These are phyloP conservation scores for Conchocele bisecta DNA, from an alignment of 2,888 invertebrate species.

Conservation along the genomic window DNA sequence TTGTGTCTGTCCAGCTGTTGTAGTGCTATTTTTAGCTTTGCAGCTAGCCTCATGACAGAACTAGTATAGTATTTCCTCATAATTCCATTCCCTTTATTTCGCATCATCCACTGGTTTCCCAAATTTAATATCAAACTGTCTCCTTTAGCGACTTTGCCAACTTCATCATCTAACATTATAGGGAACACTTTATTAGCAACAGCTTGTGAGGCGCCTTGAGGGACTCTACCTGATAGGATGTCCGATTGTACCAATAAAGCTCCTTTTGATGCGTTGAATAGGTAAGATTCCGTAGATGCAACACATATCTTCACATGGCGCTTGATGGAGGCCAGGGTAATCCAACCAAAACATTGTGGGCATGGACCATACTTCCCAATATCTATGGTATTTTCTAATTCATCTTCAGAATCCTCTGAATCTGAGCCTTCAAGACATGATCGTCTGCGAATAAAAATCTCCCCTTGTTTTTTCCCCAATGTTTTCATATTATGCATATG, in stretches of 20 bases:
- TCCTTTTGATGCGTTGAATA: too few relatives aligned
- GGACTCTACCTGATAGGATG: constrained; percentile 27
- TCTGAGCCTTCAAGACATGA: background rate
- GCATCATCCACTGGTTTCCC: constrained; percentile 40
- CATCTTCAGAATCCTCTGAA: too few relatives aligned
- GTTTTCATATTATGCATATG: constrained; percentile 30
- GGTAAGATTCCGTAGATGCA: background rate
- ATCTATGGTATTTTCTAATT: too few relatives aligned
- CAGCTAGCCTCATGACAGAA: constrained; percentile 35
- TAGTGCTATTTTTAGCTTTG: constrained; percentile 24
- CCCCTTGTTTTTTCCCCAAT: constrained; percentile 29
- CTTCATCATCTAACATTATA: constrained; percentile 46
- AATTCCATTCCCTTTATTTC: constrained; percentile 29
- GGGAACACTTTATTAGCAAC: constrained; percentile 41
- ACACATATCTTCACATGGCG: constrained; percentile 31
- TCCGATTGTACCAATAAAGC: constrained; percentile 45
- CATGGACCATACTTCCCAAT: constrained; percentile 46
- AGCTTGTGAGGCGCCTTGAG: constrained; percentile 27
- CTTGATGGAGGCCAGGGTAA: constrained; percentile 5
- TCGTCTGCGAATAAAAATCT: constrained; percentile 26
- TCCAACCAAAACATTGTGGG: constrained; percentile 46
- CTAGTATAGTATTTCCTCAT: constrained; percentile 50
- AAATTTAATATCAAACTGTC: constrained; percentile 34
- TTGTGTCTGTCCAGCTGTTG: constrained; percentile 14
- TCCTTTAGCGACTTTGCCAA: constrained; percentile 26